A percentile compares a stretch with the other conserved stretches of the same genome.
Evolutionary conservation across 2,888 invertebrate genomes (phyloP).

Genomic region (Latrodectus elegans): DNA sequence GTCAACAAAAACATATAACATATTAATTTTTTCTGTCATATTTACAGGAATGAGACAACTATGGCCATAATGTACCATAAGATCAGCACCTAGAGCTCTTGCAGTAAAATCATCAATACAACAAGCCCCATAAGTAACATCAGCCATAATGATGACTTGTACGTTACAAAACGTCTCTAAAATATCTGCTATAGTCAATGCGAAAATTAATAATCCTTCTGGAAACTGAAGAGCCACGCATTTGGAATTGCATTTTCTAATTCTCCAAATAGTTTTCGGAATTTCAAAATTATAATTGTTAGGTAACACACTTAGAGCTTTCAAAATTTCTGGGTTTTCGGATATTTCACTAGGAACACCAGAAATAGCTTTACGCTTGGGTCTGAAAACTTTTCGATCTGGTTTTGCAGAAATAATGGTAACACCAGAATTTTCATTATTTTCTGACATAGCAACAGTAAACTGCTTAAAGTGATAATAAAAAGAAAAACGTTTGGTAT

Average conservation of each 20-base stretch:
- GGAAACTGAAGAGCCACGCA: constrained; percentile 97
- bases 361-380: constrained; percentile 76
- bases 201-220: constrained; percentile 93
- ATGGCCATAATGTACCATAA: constrained; percentile 97
- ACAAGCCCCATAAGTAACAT: constrained; percentile 99
- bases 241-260: constrained; percentile 86
- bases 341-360: constrained; percentile 88
- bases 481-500: no score
- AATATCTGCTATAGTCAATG: constrained; percentile 94
- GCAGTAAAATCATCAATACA: constrained; percentile 98
- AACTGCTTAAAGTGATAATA: no score
- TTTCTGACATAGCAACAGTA: neutral
- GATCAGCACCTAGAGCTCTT: constrained; percentile 88
- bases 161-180: constrained; percentile 89
- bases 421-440: neutral
- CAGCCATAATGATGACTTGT: constrained; percentile 97
- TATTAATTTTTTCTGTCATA: constrained; percentile 85
- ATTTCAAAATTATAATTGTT: constrained; percentile 98
- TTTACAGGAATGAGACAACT: constrained; percentile 95
- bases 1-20: constrained; percentile 98
- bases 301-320: constrained; percentile 86
- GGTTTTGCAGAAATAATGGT: constrained; percentile 60
- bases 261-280: constrained; percentile 97
- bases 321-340: constrained; percentile 83
- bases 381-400: constrained; percentile 62